phyloP scores from a whole-genome alignment of 2,113 vertebrate genomes.

The Gasterosteus aculeatus region DNA sequence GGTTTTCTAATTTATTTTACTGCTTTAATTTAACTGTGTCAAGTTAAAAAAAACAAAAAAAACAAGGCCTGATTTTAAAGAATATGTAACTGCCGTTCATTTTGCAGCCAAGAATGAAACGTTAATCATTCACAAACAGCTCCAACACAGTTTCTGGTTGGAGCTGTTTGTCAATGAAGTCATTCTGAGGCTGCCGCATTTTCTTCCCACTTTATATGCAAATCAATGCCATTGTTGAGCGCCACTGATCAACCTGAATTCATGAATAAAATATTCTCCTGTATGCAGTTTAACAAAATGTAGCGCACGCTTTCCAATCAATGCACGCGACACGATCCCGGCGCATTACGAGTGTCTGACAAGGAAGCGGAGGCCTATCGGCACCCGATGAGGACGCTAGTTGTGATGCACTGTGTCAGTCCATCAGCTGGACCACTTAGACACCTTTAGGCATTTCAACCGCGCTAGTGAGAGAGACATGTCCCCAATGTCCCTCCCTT shows the following conservation, averaged over 20 bases:
- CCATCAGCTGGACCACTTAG: conserved; percentile 33
- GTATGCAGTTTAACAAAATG: conserved; percentile 32
- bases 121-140: conserved; percentile 45
- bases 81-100: conserved; percentile 4
- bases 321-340: conserved; percentile 14
- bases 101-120: conserved; percentile 24
- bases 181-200: conserved; percentile 49
- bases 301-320: conserved; percentile 42
- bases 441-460: conserved; percentile 21
- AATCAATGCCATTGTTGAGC: conserved; percentile 64
- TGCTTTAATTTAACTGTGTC: conserved; percentile 21
- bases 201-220: conserved; percentile 78
- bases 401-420: conserved; percentile 23
- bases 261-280: conserved; percentile 71
- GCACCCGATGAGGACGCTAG: conserved; percentile 29
- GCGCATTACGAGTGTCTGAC: conserved; percentile 45
- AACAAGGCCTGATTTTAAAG: conserved; percentile 13
- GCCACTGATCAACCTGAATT: conserved; percentile 63
- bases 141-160: conserved; percentile 39
- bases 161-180: conserved; percentile 64
- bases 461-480: conserved; percentile 6
- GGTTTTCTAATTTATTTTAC: neutral
- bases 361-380: conserved; percentile 49
- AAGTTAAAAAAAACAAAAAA: conserved; percentile 15
- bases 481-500: neutral